Conservation (phyloP, 30 jellyfish, hydroid and myxozoan species). For the Cassiopea andromeda region DNA sequence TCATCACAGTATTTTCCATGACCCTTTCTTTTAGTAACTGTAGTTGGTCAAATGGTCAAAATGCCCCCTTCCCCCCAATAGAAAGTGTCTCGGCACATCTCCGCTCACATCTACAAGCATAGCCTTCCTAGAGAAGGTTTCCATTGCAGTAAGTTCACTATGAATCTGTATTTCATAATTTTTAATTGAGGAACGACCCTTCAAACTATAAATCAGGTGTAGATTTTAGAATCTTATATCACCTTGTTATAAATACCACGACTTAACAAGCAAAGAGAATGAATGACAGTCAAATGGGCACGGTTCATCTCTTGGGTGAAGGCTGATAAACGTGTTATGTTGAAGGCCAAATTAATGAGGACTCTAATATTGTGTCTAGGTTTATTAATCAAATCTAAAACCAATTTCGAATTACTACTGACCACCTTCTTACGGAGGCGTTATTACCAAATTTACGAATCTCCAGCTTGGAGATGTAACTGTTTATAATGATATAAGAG, state of each 20-base stretch:
- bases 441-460: neutral
- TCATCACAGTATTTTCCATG: too few relatives aligned
- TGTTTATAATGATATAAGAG: too few relatives aligned
- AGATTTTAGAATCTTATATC: slow-evolving; percentile 27
- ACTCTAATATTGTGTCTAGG: slow-evolving; percentile 31
- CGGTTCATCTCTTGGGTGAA: slow-evolving; percentile 24
- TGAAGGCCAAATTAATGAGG: slow-evolving; percentile 28
- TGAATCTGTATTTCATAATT: neutral
- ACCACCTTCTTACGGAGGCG: slow-evolving; percentile 8
- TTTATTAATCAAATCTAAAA: slow-evolving; percentile 2
- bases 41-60: too few relatives aligned
- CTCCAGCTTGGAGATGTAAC: too few relatives aligned
- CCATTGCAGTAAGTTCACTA: neutral
- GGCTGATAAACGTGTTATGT: slow-evolving; percentile 24
- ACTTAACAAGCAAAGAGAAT: slow-evolving; percentile 24
- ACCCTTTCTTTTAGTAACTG: too few relatives aligned
- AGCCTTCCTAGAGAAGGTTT: neutral
- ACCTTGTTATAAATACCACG: slow-evolving; percentile 38
- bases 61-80: too few relatives aligned
- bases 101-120: too few relatives aligned
- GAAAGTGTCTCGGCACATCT: too few relatives aligned
- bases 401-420: slow-evolving; percentile 23
- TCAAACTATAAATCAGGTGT: slow-evolving; percentile 42
- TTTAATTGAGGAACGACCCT: neutral
- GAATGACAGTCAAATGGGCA: slow-evolving; percentile 43